A percentile compares a stretch with the other conserved stretches of the same genome.
Evolutionary conservation across 2,113 vertebrate species (phyloP).

Genomic region (Beaufortia kweichowensis): DNA sequence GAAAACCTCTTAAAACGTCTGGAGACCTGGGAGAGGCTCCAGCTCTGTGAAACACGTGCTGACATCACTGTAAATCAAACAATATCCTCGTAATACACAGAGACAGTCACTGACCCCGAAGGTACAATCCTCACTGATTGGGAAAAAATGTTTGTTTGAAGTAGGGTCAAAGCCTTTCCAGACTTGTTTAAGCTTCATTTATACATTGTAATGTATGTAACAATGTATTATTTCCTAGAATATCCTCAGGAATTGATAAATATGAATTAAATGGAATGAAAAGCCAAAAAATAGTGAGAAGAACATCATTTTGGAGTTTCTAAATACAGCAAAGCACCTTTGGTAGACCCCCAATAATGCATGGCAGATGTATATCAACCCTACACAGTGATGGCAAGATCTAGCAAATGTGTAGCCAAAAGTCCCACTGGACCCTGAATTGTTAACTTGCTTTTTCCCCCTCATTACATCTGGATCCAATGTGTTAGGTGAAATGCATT

Average conservation of each 20-base stretch:
- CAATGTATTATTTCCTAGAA: conserved; percentile 6
- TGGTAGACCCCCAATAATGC: conserved; percentile 76
- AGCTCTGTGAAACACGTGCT: conserved; percentile 30
- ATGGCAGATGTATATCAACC: conserved; percentile 78
- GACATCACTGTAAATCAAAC: conserved; percentile 72
- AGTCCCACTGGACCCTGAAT: conserved; percentile 18
- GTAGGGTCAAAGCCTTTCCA: conserved; percentile 71
- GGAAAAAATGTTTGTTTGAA: conserved; percentile 73
- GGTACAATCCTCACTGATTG: conserved; percentile 72
- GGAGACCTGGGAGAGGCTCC: conserved; percentile 30
- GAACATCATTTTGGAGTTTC: conserved; percentile 65
- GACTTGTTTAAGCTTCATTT: conserved; percentile 65
- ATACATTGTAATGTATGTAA: conserved; percentile 17
- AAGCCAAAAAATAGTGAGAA: conserved; percentile 43
- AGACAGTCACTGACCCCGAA: conserved; percentile 69
- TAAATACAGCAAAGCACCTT: conserved; percentile 68
- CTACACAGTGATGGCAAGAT: conserved; percentile 44
- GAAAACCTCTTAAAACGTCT: conserved; percentile 18
- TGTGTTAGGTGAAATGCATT: conserved; percentile 60
- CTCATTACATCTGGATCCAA: conserved; percentile 67
- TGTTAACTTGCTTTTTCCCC: conserved; percentile 39
- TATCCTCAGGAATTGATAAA: conserved; percentile 7
- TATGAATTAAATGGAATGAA: conserved; percentile 1
- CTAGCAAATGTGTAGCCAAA: conserved; percentile 42
- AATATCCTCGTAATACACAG: conserved; percentile 71